Base-by-base conservation (phyloP, 2,113 vertebrate species). In the Megaleporinus macrocephalus region DNA sequence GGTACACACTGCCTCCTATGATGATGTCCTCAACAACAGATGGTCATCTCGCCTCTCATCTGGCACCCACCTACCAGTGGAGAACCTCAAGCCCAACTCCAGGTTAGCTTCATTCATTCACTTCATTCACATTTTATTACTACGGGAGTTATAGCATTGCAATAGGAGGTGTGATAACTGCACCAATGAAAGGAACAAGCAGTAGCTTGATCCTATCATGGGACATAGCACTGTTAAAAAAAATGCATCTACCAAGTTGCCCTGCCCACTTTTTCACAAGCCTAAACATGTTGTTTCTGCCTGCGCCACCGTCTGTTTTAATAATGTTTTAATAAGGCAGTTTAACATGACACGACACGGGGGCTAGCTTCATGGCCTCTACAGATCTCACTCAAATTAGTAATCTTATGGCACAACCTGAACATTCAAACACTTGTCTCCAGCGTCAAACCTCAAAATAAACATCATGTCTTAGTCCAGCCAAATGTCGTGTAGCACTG, bases 71-170 rank as follows among this genome's bases (percentile, higher is more conserved):
- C 90, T 98, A 85, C 90, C 97, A 24, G 94, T 99, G 85, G 98
- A 99, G 93, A 99, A 99, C 86, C 94, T 99, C 89, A 99, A 99
- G 84, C 98, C 98, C 73, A 99, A 99, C 84, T 97, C 98, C 47
- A 96, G 98, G 98, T 99, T 89, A 88, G 63, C 13, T 59, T 3
- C 10, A 69, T 76, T 51, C 53, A 16, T 12, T 24, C 41, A 4
- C 41, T 9, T 44, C 1, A 44, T 44, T 9, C 5, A 4, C 41
- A 44, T 11, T 44, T 1, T 44, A 4, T 44, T 1, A 44, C 41
- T 7, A 36, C 11, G 11, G 41, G 41, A 9, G 5, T 44, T 4
- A 9, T 9, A 11, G 9, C 41, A 11, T 44, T 44, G 41, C 1
- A 44, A 44, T 36, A 36, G 33, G 33, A 7, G 9, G 41, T 7